Evolutionary conservation across 64 coral and sea anemone species (phyloP).

Genomic region (Pocillopora verrucosa): DNA sequence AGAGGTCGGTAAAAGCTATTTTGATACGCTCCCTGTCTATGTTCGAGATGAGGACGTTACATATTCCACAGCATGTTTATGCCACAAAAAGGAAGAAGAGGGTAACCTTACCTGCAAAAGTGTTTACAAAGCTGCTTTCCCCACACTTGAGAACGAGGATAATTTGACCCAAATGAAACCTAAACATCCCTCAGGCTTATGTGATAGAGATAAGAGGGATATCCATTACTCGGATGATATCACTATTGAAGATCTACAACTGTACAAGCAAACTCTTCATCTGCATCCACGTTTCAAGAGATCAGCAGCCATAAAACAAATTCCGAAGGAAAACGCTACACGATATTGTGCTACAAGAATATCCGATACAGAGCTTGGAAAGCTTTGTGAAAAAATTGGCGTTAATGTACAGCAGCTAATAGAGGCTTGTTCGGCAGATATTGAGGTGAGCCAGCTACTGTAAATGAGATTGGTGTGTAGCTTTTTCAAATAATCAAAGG

Average conservation of each 20-base stretch:
- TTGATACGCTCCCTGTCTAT: background rate
- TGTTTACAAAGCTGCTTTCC: background rate
- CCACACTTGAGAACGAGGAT: background rate
- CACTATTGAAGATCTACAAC: background rate
- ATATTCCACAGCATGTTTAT: background rate
- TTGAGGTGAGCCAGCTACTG: background rate
- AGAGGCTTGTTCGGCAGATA: background rate
- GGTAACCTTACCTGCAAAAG: background rate
- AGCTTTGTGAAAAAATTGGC: background rate
- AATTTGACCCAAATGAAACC: background rate
- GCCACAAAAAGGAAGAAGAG: background rate
- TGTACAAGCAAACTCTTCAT: background rate
- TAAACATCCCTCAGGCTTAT: background rate
- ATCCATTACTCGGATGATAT: background rate
- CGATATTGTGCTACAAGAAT: background rate
- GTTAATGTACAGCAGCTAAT: background rate
- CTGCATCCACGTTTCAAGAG: background rate
- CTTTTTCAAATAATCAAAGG: too few species aligned
- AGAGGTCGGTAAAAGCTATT: background rate
- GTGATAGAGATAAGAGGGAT: background rate
- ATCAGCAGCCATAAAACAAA: too few species aligned
- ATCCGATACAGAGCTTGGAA: background rate
- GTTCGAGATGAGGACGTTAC: background rate
- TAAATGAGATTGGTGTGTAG: too few species aligned
- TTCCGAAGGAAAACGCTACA: slow-evolving; percentile 1